Conservation (phyloP, 2,113 vertebrate genomes). For the Sturnus vulgaris region DNA sequence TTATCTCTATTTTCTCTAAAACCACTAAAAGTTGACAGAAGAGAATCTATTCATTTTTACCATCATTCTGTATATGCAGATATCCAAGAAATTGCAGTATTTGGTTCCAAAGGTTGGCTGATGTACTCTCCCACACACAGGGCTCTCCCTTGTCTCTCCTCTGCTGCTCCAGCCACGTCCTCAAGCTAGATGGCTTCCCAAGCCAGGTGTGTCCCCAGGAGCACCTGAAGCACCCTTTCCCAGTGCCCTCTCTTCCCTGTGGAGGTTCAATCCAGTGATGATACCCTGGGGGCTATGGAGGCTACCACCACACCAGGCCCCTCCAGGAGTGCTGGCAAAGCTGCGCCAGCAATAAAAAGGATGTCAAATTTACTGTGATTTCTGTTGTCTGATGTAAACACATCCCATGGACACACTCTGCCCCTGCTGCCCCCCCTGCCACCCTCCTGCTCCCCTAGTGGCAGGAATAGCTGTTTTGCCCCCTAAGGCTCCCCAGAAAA, state of each 20-base stretch:
- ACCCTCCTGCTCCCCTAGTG: too few species aligned
- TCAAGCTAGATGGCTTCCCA: not conserved
- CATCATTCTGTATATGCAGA: not conserved
- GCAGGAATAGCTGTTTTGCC: not conserved
- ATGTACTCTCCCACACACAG: fast-evolving
- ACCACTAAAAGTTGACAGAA: not conserved
- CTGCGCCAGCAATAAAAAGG: not conserved
- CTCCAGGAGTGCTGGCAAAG: not conserved
- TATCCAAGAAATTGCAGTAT: not conserved
- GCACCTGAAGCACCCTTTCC: not conserved
- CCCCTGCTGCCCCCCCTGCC: not conserved
- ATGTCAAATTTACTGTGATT: not conserved
- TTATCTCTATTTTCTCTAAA: not conserved
- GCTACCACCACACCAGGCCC: not conserved
- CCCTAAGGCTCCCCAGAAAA: not conserved
- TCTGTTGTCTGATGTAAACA: not conserved
- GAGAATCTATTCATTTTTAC: not conserved
- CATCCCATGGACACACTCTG: not conserved
- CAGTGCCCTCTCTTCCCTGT: not conserved
- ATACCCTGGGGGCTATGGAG: not conserved
- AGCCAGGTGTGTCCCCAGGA: not conserved
- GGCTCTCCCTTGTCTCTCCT: not conserved
- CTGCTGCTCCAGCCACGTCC: not conserved
- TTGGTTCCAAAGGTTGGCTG: not conserved
- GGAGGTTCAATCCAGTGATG: not conserved